Evolutionary conservation across 2,888 invertebrate species (phyloP), one percentile per base, ranked within the genome.

Genomic region (Ormyrus thymus): DNA sequence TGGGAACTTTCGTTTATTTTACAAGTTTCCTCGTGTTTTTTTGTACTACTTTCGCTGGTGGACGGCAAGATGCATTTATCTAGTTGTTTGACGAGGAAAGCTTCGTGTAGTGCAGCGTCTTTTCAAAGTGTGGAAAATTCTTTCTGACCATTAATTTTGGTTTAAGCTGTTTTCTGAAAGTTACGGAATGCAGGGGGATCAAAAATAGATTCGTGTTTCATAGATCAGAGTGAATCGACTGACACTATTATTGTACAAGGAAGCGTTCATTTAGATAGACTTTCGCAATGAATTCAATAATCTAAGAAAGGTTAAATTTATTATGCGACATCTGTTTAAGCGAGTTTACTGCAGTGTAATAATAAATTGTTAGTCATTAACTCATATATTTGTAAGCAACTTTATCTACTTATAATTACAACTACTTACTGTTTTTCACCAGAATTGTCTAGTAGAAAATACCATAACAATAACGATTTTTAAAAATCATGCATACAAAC

Each of bases 1-100:
- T 62, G 56, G 9, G 62, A 64, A 50, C 55, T 64, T 69, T 76
- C n/a, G 69, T 69, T 62, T 70, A 62, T 13, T 68, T 69, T 62
- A 50, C 43, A 13, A 10, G 15, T 48, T 68, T 76, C 43, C 13
- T 56, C 6, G n/a, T 50, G 9, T 43, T 55, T 69, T 69, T 70
- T 15, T 6, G 3, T 15, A 3, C 6, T 2, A 48, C 13, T 3
- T 46, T 45, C 0, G 6, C 29, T 1, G 9, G 59, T 66, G 29
- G 29, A 29, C 29, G 4, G 55, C 29, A 45, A 64, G 11, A 46
- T 53, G 7, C 51, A 1, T 50, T 29, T 61, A 5, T 43, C 53
- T 55, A 68, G 29, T 45, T n/a, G 45, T 68, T 43, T n/a, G 43
- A 29, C 8, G 13, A 29, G 7, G 7, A 10, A 68, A 55, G 9